Evolutionary conservation across 1,140 invertebrate genomes (phyloP), one percentile per base, ranked within the genome.

Genomic region (Microvelia longipes): DNA sequence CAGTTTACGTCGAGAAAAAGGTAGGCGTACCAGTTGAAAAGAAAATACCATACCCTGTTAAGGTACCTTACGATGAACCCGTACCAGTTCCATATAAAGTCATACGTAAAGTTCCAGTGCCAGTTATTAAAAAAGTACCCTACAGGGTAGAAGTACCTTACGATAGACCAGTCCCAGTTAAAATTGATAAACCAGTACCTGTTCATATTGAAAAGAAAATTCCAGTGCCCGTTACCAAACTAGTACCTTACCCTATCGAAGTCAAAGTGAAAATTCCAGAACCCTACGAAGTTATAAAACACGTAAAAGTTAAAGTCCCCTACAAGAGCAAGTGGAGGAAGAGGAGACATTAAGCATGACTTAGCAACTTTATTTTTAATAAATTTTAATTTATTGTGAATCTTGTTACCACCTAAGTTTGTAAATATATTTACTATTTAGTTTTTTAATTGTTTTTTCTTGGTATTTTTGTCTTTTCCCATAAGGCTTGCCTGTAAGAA

Each of bases 11-110:
- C 24, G 67, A 68, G 60, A 71, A 68, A 28, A 67, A 67, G 25
- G 66, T 71, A 13, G 64, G 64, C 1, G 70, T 71, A 5, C 70
- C 67, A 68, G 67, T 71, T 13, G 60, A 68, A n/a, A 71, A 71
- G 28, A 64, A 63, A 64, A 63, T 71, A 14, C 67, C 67, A 50
- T 64, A 67, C 2, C 70, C 70, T n/a, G 70, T 71, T 28, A 71
- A 71, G 64, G 70, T 71, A 15, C 66, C 66, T n/a, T 60, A 62
- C 67, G 70, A 71, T 26, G 50, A 60, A 24, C 70, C 70, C 13
- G 66, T 61, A 35, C 66, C 70, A 14, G 30, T 68, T 1, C 66
- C 35, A 5, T 14, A 67, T 1, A 27, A 14, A 28, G 70, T 71
- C 24, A 64, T 62, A 5, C 68, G 62, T 30, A 2, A 28, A 29